Conservation (phyloP, 2,888 invertebrate species). For the Siphlonurus alternatus region DNA sequence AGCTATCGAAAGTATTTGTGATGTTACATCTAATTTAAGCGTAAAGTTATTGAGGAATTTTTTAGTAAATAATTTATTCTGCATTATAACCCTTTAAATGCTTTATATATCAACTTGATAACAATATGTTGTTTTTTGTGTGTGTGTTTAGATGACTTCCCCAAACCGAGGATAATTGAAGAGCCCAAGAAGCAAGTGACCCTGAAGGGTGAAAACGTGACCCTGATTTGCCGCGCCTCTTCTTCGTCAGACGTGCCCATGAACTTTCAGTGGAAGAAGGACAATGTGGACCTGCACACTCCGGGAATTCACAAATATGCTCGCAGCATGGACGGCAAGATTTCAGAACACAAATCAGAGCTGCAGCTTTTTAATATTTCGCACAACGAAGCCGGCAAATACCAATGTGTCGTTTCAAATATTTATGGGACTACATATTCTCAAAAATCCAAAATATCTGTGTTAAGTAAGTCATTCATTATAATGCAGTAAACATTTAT, state of each 20-base stretch:
- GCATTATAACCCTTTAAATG: no score
- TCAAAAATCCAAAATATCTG: constrained; percentile 65
- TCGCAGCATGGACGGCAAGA: constrained; percentile 37
- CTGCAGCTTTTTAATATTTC: constrained; percentile 59
- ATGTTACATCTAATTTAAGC: no score
- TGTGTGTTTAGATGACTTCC: constrained; percentile 56
- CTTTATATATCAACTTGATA: no score
- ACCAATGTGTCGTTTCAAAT: constrained; percentile 86
- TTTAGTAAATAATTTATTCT: no score
- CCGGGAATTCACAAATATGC: constrained; percentile 19
- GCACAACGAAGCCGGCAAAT: constrained; percentile 68
- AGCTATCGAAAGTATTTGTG: no score
- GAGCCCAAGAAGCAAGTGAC: constrained; percentile 68
- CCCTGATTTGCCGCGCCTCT: constrained; percentile 64
- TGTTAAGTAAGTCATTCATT: constrained; percentile 44
- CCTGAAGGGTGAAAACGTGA: constrained; percentile 74
- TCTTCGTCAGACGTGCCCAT: constrained; percentile 59
- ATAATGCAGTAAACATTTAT: no score
- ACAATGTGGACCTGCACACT: constrained; percentile 44
- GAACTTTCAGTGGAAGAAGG: constrained; percentile 75
- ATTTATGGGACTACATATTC: constrained; percentile 82
- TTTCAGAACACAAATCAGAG: constrained; percentile 36
- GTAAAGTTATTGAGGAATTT: no score
- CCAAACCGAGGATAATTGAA: constrained; percentile 67
- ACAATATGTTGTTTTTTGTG: no score